These are phyloP conservation scores for Geotrypetes seraphini DNA, from an alignment of 2,797 vertebrate species.

Conservation along the genomic window DNA sequence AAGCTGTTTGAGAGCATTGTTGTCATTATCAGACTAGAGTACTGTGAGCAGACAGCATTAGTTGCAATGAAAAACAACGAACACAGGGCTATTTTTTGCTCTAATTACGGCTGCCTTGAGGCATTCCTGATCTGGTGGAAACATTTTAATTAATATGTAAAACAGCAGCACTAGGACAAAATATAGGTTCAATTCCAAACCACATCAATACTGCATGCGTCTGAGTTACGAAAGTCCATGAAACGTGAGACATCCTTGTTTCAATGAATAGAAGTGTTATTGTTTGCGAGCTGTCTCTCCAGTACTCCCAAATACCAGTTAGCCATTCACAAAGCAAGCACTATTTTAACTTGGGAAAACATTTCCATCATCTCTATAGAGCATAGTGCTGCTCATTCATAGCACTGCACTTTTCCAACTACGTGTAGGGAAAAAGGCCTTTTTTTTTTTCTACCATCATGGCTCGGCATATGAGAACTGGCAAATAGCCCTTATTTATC, in stretches of 20 bases:
- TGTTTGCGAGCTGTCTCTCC: neutral
- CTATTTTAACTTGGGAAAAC: constrained; percentile 6
- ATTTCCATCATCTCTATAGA: neutral
- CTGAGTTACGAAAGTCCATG: constrained; percentile 9
- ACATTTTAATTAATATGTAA: constrained; percentile 23
- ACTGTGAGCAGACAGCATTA: neutral
- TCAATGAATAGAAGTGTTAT: constrained; percentile 17
- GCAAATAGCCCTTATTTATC: too few relatives aligned
- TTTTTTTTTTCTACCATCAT: too few relatives aligned
- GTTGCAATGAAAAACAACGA: neutral
- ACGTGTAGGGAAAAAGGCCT: too few relatives aligned
- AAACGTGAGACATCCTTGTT: neutral
- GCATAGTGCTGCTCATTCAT: constrained; percentile 18
- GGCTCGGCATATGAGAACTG: too few relatives aligned
- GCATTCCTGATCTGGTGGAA: constrained; percentile 10
- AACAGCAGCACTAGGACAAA: constrained; percentile 16
- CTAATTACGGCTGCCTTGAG: neutral
- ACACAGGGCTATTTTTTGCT: neutral
- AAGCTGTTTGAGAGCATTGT: too few relatives aligned
- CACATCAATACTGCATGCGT: neutral
- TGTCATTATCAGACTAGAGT: neutral
- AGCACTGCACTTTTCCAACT: constrained; percentile 12
- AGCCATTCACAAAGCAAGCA: neutral
- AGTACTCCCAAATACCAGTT: constrained; percentile 1
- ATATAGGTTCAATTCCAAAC: constrained; percentile 19